phyloP scores from a whole-genome alignment of 2,888 invertebrate species.

The Cheilosia impressa region DNA sequence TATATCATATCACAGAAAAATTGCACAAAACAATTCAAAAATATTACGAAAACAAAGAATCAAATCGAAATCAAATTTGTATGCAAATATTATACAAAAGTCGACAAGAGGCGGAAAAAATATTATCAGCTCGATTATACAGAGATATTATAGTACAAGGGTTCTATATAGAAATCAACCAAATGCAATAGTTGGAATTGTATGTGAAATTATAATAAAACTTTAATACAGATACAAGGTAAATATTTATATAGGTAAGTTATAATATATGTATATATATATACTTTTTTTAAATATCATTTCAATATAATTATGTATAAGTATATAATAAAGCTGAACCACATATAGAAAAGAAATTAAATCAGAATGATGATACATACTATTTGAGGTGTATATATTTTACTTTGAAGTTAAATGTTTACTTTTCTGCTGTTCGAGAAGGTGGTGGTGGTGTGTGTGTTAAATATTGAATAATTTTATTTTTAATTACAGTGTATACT shows the following conservation, averaged over 20 bases:
- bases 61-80: constrained; percentile 14
- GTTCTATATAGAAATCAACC: constrained; percentile 50
- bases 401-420: constrained; percentile 37
- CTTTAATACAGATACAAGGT: constrained; percentile 65
- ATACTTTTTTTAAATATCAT: constrained; percentile 46
- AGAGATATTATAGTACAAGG: constrained; percentile 42
- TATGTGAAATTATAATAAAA: constrained; percentile 55
- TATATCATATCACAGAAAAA: constrained; percentile 78
- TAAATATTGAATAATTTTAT: background rate
- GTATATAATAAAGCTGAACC: constrained; percentile 83
- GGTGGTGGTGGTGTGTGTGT: constrained; percentile 28
- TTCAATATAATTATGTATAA: constrained; percentile 56
- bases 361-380: constrained; percentile 83
- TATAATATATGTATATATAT: constrained; percentile 43
- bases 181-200: constrained; percentile 63
- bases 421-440: constrained; percentile 55
- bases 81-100: constrained; percentile 38
- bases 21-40: constrained; percentile 73
- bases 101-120: constrained; percentile 52
- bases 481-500: constrained; percentile 24
- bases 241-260: constrained; percentile 63
- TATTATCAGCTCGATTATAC: constrained; percentile 45
- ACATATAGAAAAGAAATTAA: constrained; percentile 84
- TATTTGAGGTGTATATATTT: constrained; percentile 65
- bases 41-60: constrained; percentile 20